Percentiles rank a stretch among this genome's conserved stretches.
These are phyloP conservation scores for Acrocera orbiculus DNA, from an alignment of 2,888 invertebrate species.

Conservation along the genomic window DNA sequence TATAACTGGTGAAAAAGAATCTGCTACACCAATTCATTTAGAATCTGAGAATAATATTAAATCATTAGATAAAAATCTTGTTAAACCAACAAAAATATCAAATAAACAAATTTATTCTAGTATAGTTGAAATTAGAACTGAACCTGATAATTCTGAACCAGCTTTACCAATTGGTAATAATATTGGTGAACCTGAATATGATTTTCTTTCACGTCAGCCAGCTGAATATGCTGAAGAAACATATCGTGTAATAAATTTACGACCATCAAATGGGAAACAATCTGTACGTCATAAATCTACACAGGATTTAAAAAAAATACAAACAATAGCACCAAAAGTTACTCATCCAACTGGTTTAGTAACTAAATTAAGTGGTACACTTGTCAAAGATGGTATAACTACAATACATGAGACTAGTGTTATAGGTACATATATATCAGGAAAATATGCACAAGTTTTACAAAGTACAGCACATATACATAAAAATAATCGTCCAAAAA, in stretches of 20 bases:
- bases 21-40: conserved; percentile 11
- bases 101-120: conserved; percentile 31
- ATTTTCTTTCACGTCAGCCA: conserved; percentile 68
- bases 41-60: conserved; percentile 14
- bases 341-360: conserved; percentile 63
- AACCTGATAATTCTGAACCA: conserved; percentile 29
- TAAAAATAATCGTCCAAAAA: conserved; percentile 39
- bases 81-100: conserved; percentile 5
- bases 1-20: conserved; percentile 28
- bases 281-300: conserved; percentile 16
- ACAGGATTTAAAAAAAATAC: conserved; percentile 25
- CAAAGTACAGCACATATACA: conserved; percentile 62
- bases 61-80: no score
- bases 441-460: conserved; percentile 74
- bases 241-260: conserved; percentile 62
- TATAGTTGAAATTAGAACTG: conserved; percentile 37
- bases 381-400: conserved; percentile 64
- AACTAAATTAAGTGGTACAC: conserved; percentile 67
- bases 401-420: conserved; percentile 77
- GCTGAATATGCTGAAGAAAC: conserved; percentile 73
- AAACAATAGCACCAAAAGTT: conserved; percentile 26
- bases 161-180: conserved; percentile 49
- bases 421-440: conserved; percentile 73
- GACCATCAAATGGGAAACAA: conserved; percentile 38
- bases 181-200: conserved; percentile 65